phyloP scores from a whole-genome alignment of 92 coral and sea anemone species.

The Epizoanthus rinbou region DNA sequence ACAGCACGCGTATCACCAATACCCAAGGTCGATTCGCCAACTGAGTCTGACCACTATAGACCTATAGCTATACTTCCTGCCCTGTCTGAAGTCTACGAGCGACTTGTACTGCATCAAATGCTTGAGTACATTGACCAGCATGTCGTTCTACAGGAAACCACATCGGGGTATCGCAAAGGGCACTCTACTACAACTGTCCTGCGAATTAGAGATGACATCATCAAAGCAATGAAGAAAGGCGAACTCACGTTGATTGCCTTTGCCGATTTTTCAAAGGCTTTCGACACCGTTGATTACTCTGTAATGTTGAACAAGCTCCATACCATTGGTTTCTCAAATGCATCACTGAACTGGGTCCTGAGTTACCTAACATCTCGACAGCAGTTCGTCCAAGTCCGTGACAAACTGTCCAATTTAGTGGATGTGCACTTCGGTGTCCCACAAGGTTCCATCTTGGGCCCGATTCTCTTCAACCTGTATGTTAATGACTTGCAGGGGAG shows the following conservation, averaged over 20 bases:
- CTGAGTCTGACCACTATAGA: conserved; percentile 32
- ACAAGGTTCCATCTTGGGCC: conserved; percentile 49
- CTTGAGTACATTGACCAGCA: conserved; percentile 49
- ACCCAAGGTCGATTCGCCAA: conserved; percentile 47
- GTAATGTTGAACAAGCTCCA: conserved; percentile 44
- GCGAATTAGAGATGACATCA: conserved; percentile 44
- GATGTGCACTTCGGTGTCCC: conserved; percentile 54
- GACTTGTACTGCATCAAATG: conserved; percentile 48
- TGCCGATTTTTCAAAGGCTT: conserved; percentile 62
- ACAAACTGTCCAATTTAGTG: conserved; percentile 41
- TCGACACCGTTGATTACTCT: conserved; percentile 60
- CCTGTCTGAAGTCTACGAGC: conserved; percentile 50
- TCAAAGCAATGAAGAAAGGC: conserved; percentile 40
- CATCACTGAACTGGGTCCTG: conserved; percentile 41
- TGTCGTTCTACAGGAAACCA: conserved; percentile 10
- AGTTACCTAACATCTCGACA: conserved; percentile 44
- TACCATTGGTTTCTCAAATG: conserved; percentile 52
- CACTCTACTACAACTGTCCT: conserved; percentile 21
- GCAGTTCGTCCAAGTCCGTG: conserved; percentile 58
- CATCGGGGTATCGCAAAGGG: conserved; percentile 41
- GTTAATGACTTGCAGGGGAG: conserved; percentile 42
- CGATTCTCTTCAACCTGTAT: conserved; percentile 57
- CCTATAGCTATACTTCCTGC: conserved; percentile 59
- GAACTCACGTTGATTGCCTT: conserved; percentile 34
- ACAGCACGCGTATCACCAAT: conserved; percentile 41